These are phyloP conservation scores for Salminus brasiliensis DNA, from an alignment of 2,113 vertebrate species.

Conservation along the genomic window DNA sequence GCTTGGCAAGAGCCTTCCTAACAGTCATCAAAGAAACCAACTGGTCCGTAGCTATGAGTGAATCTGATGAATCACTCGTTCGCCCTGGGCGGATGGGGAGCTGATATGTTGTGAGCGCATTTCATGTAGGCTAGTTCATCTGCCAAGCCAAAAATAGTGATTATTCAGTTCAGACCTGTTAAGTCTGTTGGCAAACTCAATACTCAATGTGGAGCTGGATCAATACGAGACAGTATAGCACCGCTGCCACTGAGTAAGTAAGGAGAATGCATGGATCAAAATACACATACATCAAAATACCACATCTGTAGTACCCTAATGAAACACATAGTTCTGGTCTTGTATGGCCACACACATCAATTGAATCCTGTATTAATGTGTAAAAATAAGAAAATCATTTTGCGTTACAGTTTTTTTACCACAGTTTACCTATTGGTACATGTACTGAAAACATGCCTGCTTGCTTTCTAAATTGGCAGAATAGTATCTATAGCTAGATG, in stretches of 20 bases:
- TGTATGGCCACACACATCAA: too few species aligned
- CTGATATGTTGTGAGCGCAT: conserved; percentile 61
- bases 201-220: neutral
- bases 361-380: too few species aligned
- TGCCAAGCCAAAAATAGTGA: conserved; percentile 56
- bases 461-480: too few species aligned
- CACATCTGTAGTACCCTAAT: too few species aligned
- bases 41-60: conserved; percentile 58
- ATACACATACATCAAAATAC: too few species aligned
- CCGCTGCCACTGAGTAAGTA: neutral
- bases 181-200: neutral
- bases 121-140: conserved; percentile 44
- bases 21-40: neutral
- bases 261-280: neutral
- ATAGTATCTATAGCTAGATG: too few species aligned
- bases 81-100: conserved; percentile 59
- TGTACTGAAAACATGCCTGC: too few species aligned
- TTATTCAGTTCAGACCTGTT: neutral
- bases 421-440: too few species aligned
- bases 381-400: too few species aligned
- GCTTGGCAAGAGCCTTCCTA: neutral
- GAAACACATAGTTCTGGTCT: too few species aligned
- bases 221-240: neutral
- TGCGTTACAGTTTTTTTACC: too few species aligned
- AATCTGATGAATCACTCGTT: conserved; percentile 58